Percentiles rank a stretch among this genome's conserved stretches.
phyloP scores from a whole-genome alignment of 2,113 vertebrate genomes.

The Anthoscopus minutus region DNA sequence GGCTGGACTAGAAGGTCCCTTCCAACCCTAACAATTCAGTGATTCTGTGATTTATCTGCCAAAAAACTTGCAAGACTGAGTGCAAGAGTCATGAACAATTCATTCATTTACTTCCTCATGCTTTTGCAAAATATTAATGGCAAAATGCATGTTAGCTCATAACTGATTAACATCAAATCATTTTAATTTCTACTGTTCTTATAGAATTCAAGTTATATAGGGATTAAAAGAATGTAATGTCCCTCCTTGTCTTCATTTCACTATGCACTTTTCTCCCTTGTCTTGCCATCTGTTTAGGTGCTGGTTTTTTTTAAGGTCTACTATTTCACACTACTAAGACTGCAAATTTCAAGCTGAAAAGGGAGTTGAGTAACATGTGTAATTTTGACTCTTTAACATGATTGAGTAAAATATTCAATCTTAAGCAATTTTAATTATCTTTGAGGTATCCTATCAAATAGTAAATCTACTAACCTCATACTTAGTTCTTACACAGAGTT shows the following conservation, averaged over 20 bases:
- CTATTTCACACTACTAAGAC: background rate
- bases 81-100: background rate
- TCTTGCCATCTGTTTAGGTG: background rate
- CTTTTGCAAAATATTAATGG: background rate
- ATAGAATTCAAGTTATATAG: background rate
- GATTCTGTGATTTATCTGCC: background rate
- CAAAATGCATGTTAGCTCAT: background rate
- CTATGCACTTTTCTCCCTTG: background rate
- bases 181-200: background rate
- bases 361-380: background rate
- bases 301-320: background rate
- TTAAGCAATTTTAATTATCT: background rate
- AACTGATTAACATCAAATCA: background rate
- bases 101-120: background rate
- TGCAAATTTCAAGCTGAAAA: background rate
- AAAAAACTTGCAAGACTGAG: background rate
- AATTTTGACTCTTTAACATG: background rate
- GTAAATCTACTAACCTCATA: background rate
- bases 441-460: background rate
- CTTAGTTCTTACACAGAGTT: background rate
- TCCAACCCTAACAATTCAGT: background rate
- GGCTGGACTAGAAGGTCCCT: background rate
- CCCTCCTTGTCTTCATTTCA: background rate
- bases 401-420: background rate
- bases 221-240: background rate